Evolutionary conservation across 2,888 invertebrate species (phyloP).

Genomic region (Epistrophe grossulariae): DNA sequence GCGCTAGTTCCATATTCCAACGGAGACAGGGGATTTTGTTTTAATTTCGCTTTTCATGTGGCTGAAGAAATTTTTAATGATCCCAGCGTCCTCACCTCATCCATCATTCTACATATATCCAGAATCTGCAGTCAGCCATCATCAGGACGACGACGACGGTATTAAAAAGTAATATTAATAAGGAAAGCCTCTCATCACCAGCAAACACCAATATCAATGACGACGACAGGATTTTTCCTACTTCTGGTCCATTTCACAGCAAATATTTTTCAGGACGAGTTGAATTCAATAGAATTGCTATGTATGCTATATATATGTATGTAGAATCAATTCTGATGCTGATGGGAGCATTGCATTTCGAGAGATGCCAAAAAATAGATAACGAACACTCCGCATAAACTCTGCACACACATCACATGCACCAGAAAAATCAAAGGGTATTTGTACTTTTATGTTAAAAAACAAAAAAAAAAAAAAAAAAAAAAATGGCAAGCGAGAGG

Average conservation of each 20-base stretch:
- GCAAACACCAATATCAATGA: constrained; percentile 35
- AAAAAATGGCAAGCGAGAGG: constrained; percentile 12
- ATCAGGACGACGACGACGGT: constrained; percentile 34
- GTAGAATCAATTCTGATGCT: background rate
- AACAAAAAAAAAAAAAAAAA: too few species aligned
- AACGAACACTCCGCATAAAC: constrained; percentile 39
- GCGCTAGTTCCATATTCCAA: background rate
- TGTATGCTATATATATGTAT: background rate
- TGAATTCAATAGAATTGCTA: constrained; percentile 52
- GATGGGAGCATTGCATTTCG: constrained; percentile 38
- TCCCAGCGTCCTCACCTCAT: constrained; percentile 41
- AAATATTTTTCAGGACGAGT: constrained; percentile 20
- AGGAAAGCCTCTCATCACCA: constrained; percentile 6
- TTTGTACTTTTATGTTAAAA: constrained; percentile 51
- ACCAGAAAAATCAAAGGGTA: constrained; percentile 37
- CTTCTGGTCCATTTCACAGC: constrained; percentile 51
- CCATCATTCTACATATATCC: constrained; percentile 12
- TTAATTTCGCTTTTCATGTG: constrained; percentile 55
- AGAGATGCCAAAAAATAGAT: constrained; percentile 67
- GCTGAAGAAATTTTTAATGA: constrained; percentile 66
- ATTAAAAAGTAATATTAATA: constrained; percentile 57
- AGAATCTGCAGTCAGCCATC: background rate
- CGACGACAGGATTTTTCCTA: constrained; percentile 48
- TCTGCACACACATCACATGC: constrained; percentile 5
- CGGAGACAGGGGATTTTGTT: constrained; percentile 24